phyloP scores from a whole-genome alignment of 2,113 vertebrate species.

The Chrysemys picta region DNA sequence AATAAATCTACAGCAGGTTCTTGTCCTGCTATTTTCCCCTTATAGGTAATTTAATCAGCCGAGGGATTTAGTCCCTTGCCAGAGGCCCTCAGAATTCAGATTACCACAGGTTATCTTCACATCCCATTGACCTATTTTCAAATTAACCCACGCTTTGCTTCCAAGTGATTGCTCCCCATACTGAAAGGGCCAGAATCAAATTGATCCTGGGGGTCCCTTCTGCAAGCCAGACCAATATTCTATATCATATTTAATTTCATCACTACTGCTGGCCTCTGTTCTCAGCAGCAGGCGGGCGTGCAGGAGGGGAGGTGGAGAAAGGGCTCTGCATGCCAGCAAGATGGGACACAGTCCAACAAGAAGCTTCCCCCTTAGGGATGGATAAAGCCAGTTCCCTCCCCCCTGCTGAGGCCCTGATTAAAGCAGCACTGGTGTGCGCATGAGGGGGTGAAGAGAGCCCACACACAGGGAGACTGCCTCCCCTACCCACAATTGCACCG shows the following conservation, averaged over 20 bases:
- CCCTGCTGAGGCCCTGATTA: neutral
- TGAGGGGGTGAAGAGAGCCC: neutral
- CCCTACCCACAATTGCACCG: neutral
- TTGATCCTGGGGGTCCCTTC: neutral
- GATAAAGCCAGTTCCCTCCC: neutral
- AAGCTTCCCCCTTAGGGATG: neutral
- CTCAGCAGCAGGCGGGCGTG: neutral
- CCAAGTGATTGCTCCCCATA: neutral
- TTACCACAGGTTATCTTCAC: conserved; percentile 20
- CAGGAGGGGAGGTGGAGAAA: neutral
- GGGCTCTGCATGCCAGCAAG: neutral
- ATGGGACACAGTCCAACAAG: neutral
- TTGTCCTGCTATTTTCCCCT: conserved; percentile 47
- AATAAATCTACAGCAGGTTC: conserved; percentile 40
- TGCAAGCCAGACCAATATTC: neutral
- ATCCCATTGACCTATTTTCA: conserved; percentile 62
- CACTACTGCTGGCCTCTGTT: neutral
- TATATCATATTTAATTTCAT: neutral
- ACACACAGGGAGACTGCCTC: neutral
- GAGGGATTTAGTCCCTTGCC: neutral
- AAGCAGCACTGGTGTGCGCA: neutral
- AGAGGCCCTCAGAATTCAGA: conserved; percentile 18
- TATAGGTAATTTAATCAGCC: conserved; percentile 31
- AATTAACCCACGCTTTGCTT: neutral
- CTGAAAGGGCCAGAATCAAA: neutral